phyloP scores from a whole-genome alignment of 2,113 vertebrate species.

The Toxotes jaculatrix region DNA sequence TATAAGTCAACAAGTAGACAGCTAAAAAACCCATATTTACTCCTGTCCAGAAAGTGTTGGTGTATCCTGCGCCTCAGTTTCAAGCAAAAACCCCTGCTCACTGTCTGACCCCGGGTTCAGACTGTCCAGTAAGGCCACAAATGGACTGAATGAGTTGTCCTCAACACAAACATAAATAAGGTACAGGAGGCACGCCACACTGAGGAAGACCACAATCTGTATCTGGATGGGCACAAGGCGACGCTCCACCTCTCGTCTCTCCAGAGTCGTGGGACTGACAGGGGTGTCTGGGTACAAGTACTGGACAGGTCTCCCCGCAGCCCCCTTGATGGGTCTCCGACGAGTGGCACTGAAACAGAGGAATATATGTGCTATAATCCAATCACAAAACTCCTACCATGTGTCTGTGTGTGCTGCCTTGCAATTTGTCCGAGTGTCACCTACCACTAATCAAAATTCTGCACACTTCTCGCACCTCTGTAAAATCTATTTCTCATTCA shows the following conservation, averaged over 20 bases:
- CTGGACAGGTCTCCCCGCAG: constrained; percentile 83
- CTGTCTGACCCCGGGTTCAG: constrained; percentile 27
- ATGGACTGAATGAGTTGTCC: constrained; percentile 54
- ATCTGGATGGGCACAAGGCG: constrained; percentile 76
- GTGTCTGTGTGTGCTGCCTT: too few species aligned
- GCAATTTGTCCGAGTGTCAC: not conserved
- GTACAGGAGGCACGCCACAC: constrained; percentile 79
- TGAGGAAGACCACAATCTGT: constrained; percentile 79
- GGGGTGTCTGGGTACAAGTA: constrained; percentile 76
- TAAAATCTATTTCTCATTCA: not conserved
- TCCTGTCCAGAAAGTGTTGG: constrained; percentile 32
- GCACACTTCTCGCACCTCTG: not conserved
- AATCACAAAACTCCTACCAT: not conserved
- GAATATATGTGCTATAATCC: not conserved
- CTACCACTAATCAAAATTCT: not conserved
- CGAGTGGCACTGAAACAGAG: constrained; percentile 74
- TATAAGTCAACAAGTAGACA: not conserved
- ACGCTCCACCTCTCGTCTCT: constrained; percentile 59
- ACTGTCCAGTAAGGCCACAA: constrained; percentile 57
- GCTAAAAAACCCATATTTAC: not conserved
- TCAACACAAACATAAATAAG: constrained; percentile 80
- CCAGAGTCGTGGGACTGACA: constrained; percentile 66
- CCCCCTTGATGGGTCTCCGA: constrained; percentile 81
- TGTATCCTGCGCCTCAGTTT: constrained; percentile 29
- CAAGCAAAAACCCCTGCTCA: constrained; percentile 17